Base-by-base conservation (phyloP, 1,140 invertebrate species). In the Macrostomum lignano region DNA sequence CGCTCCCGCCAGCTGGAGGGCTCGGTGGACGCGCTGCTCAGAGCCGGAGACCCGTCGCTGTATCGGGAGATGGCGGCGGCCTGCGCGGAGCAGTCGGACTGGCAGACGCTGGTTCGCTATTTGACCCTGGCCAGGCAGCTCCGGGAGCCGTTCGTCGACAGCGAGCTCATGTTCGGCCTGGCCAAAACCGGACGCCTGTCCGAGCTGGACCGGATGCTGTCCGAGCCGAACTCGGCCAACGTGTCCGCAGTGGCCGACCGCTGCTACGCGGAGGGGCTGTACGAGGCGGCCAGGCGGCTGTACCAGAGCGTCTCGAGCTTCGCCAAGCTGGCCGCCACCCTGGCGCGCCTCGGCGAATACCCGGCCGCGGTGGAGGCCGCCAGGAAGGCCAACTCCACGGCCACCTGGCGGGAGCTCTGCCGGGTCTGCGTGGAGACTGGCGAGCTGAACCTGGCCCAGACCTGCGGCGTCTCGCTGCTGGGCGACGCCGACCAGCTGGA, bases 301-400 rank as follows among this genome's bases (percentile, higher is more conserved):
- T 98, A 94, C 65, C 96, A 94, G 51, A 96, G 93, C 51, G 84
- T 96, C 14, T 93, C 84, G 32, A 98, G 98, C 57, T 96, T 91
- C 61, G 86, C 84, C 0, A 65, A 84, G 5, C 58, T 98, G 26
- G 88, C 91, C 9, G 91, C 96, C 40, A 98, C 88, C 3, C 58
- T 96, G 37, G 88, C 98, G 1, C 76, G 94, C 53, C 58, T 98
- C 21, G 86, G 84, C 56, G 86, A 98, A 58, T 96, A 88, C 61
- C 88, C 96, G 59, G 82, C 84, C 19, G 91, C 91, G 22, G 91
- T 98, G 3, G 91, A 98, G 51, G 75, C 78, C 44, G 91, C 86
- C 0, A 68, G 88, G 10, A 98, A 98, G 54, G 91, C 91, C 0
- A 98, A 98, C 58, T 68, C 79, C 33, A 98, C 91, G 3, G 71